phyloP scores from a whole-genome alignment of 2,797 vertebrate genomes.

The Chiropotes sagulatus region DNA sequence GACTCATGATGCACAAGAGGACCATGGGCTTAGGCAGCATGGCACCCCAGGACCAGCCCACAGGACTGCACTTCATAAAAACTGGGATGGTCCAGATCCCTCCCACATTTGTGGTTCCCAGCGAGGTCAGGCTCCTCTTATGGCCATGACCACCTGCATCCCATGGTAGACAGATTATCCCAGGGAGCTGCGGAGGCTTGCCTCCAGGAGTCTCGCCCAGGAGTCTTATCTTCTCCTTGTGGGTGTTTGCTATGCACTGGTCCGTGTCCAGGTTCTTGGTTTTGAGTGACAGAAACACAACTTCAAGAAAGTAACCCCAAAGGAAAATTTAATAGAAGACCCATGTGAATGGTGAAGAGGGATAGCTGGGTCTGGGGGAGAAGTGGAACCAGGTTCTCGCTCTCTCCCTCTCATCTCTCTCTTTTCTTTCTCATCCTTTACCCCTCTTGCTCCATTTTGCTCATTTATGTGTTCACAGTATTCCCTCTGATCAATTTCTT shows the following conservation, averaged over 20 bases:
- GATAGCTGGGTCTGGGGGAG: neutral
- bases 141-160: neutral
- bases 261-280: neutral
- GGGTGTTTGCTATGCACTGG: neutral
- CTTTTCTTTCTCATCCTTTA: neutral
- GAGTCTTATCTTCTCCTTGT: neutral
- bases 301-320: neutral
- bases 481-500: neutral
- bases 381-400: neutral
- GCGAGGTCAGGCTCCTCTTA: neutral
- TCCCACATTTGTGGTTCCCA: neutral
- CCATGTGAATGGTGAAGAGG: neutral
- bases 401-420: neutral
- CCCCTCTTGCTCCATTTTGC: neutral
- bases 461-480: neutral
- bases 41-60: neutral
- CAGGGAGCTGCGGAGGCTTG: neutral
- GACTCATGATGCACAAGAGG: neutral
- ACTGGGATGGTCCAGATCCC: neutral
- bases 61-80: neutral
- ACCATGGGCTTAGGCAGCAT: neutral
- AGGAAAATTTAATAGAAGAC: neutral
- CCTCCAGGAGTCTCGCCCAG: neutral
- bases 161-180: neutral
- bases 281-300: neutral